Evolutionary conservation across 2,888 invertebrate species (phyloP).

Genomic region (Ichneumon xanthorius): DNA sequence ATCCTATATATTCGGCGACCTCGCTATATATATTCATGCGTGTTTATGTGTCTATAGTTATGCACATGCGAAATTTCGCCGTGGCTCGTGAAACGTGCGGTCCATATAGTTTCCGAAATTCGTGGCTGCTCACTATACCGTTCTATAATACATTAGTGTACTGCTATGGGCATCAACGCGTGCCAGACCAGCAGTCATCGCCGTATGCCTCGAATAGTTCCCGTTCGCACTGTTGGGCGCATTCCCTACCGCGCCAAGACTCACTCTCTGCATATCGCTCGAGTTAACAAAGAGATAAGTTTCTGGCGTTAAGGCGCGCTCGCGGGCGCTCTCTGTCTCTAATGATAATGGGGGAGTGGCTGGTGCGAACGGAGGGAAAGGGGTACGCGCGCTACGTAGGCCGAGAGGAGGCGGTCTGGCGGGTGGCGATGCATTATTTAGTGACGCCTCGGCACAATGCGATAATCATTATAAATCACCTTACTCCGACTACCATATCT

Average conservation of each 20-base stretch:
- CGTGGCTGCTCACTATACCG: conserved; percentile 17
- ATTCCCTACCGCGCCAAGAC: conserved; percentile 21
- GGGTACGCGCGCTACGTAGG: conserved; percentile 26
- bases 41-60: conserved; percentile 39
- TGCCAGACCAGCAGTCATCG: conserved; percentile 35
- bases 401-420: conserved; percentile 52
- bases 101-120: conserved; percentile 33
- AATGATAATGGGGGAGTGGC: conserved; percentile 76
- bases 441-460: conserved; percentile 77
- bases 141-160: conserved; percentile 6
- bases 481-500: conserved; percentile 68
- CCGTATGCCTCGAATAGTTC: conserved; percentile 7
- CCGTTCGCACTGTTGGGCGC: conserved; percentile 19
- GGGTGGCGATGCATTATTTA: conserved; percentile 78
- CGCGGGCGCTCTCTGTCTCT: conserved; percentile 68
- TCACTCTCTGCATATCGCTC: conserved; percentile 23
- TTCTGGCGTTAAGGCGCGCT: conserved; percentile 59
- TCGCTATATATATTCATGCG: conserved; percentile 41
- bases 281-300: conserved; percentile 68
- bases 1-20: not conserved
- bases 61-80: not conserved
- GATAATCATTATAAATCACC: conserved; percentile 81
- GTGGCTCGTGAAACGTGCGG: conserved; percentile 5
- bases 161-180: not conserved
- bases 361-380: conserved; percentile 41